Base-by-base conservation (phyloP, 2,113 vertebrate species). In the Melanocharis versteri region DNA sequence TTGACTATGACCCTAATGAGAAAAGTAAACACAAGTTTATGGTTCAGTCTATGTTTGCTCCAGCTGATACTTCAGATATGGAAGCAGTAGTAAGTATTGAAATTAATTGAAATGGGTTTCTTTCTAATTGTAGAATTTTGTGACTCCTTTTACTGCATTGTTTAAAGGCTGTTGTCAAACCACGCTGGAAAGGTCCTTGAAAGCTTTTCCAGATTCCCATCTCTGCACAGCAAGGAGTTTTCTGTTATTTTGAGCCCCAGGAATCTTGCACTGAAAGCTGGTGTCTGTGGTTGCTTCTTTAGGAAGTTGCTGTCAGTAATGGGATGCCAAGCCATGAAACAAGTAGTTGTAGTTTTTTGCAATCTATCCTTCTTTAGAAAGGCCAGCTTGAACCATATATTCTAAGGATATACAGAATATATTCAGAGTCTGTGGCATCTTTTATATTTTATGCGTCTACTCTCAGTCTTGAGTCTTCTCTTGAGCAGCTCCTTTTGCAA, bases 11-110 rank as follows among this genome's bases (percentile, higher is more conserved):
- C 89, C 99, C 99, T 95, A 99, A 99, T 94, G 99, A 99, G 98
- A 99, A 99, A 98, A 99, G 99, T 98, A 99, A 99, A 98, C 99
- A 99, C 98, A 99, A 99, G 98, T 99, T 99, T 97, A 99, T 99
- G 99, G 99, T 99, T 94, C 99, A 99, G 98, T 99, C 99, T 90
- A 97, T 99, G 98, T 97, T 99, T 97, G 99, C 99, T 69, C 99
- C 99, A 62, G 91, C 98, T 93, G 99, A 99, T 97, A 99, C 99
- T 98, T 99, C 99, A 79, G 99, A 99, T 98, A 99, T 99, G 98
- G 99, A 99, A 97, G 99, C 99, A 95, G 99, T 99, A 98, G 99
- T 99, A 98, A 99, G 99, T 99, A 97, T 95, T 80, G 66, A 91
- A 93, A 68, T 47, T 13, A 35, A 58, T 81, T 88, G 2, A 44